Conservation (phyloP, 2,888 invertebrate genomes). For the Hipparchia semele region DNA sequence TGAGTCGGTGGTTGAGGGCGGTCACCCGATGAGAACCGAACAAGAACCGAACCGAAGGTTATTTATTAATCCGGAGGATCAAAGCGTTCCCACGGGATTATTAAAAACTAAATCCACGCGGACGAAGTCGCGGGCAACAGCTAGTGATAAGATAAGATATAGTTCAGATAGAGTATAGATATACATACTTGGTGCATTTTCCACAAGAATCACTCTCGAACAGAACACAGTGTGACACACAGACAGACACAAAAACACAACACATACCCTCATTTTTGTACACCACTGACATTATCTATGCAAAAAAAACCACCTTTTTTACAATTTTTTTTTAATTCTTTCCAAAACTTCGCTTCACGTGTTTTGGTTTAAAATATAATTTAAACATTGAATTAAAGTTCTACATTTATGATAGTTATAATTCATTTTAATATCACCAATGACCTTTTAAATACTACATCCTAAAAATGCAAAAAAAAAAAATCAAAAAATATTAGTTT, state of each 20-base stretch:
- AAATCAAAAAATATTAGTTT: too few species aligned
- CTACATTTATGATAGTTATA: background rate
- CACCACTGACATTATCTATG: slow-evolving; percentile 45
- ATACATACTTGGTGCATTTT: slow-evolving; percentile 78
- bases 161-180: background rate
- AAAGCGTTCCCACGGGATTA: too few species aligned
- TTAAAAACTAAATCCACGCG: too few species aligned
- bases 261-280: slow-evolving; percentile 67
- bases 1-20: too few species aligned
- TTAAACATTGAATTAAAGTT: background rate
- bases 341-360: background rate
- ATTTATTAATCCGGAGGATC: too few species aligned
- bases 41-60: too few species aligned
- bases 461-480: too few species aligned
- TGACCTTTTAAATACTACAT: too few species aligned
- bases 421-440: background rate
- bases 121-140: too few species aligned
- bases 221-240: slow-evolving; percentile 54
- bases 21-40: too few species aligned
- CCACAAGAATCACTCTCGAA: slow-evolving; percentile 73
- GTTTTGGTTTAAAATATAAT: background rate
- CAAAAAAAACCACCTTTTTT: slow-evolving; percentile 12
- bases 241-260: slow-evolving; percentile 56
- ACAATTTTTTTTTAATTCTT: background rate
- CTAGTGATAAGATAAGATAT: too few species aligned